Percentiles rank a stretch among this genome's conserved stretches.
These are phyloP conservation scores for Galeopsomyia nigrocyanea DNA, from an alignment of 2,888 invertebrate species.

Conservation along the genomic window DNA sequence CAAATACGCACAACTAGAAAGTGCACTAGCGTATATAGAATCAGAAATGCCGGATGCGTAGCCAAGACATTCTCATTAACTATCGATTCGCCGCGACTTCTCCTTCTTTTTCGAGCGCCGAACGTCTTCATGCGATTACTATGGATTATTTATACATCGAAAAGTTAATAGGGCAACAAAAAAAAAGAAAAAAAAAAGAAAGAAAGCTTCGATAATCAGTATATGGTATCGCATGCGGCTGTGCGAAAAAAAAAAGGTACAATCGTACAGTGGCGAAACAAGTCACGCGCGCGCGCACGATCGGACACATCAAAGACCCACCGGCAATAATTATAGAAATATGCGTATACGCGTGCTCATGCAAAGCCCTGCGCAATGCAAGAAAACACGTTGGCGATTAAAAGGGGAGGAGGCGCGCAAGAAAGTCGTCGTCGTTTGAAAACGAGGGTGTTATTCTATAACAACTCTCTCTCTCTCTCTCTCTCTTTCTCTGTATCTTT, in stretches of 20 bases:
- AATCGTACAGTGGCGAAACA: conserved; percentile 3
- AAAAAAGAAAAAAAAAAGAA: too few relatives aligned
- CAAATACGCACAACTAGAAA: too few relatives aligned
- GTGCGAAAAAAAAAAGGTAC: neutral
- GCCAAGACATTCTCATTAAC: too few relatives aligned
- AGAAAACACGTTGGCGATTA: too few relatives aligned
- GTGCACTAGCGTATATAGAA: too few relatives aligned
- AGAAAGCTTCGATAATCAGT: neutral
- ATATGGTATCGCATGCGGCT: neutral
- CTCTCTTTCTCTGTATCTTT: too few relatives aligned
- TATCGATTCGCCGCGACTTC: too few relatives aligned
- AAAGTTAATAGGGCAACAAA: conserved; percentile 1
- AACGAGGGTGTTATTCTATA: conserved; percentile 54
- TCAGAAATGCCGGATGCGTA: too few relatives aligned
- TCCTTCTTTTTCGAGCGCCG: too few relatives aligned
- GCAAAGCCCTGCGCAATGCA: conserved; percentile 50
- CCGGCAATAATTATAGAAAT: conserved; percentile 69
- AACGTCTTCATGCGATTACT: too few relatives aligned
- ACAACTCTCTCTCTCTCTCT: conserved; percentile 32
- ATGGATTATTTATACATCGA: conserved; percentile 33
- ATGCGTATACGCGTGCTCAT: conserved; percentile 61
- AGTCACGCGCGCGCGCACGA: neutral
- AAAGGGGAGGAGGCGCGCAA: neutral
- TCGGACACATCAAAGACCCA: conserved; percentile 62
- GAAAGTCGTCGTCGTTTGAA: too few relatives aligned